phyloP scores from a whole-genome alignment of 2,888 invertebrate species.

The Himalopsyche kuldschensis region DNA sequence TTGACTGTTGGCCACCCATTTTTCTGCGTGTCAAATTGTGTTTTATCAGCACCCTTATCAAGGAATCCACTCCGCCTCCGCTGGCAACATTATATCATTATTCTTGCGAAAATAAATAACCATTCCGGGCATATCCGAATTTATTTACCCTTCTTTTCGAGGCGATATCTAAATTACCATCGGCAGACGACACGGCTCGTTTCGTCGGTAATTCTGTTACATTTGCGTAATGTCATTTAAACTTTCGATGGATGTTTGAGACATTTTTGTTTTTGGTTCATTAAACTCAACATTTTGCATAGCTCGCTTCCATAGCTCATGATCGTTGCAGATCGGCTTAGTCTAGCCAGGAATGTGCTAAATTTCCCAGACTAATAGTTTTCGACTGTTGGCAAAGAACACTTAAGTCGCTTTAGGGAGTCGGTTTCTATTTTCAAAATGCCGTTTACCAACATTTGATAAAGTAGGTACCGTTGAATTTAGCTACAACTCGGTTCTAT shows the following conservation, averaged over 20 bases:
- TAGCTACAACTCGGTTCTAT: too few relatives aligned
- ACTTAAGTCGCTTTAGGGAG: neutral
- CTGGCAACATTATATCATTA: neutral
- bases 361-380: neutral
- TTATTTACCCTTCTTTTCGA: neutral
- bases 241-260: neutral
- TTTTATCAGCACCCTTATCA: neutral
- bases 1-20: neutral
- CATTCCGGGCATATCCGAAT: neutral
- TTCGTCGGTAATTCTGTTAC: constrained; percentile 14
- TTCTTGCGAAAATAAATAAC: neutral
- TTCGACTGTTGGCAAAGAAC: neutral
- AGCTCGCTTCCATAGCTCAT: neutral
- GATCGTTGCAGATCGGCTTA: neutral
- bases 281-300: neutral
- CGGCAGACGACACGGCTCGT: constrained; percentile 26
- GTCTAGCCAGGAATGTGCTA: neutral
- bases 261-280: neutral
- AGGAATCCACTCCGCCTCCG: neutral
- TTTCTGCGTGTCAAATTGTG: neutral
- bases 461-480: too few relatives aligned
- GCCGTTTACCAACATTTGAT: neutral
- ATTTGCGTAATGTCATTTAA: neutral
- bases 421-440: neutral
- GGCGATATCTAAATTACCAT: constrained; percentile 15